phyloP scores from a whole-genome alignment of 2,888 invertebrate species.

The Temnothorax ravouxi region DNA sequence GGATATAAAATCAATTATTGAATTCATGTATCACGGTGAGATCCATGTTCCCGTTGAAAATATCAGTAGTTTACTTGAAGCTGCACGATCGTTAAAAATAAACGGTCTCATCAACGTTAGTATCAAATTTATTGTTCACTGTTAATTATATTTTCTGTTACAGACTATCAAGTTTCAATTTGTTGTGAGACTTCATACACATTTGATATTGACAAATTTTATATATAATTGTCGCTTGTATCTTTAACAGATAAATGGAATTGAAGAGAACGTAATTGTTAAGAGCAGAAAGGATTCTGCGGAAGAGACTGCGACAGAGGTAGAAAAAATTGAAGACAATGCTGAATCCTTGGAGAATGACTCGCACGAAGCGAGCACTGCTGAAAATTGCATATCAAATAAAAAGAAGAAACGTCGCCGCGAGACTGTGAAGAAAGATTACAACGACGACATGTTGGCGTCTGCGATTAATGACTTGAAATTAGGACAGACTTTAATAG shows the following conservation, averaged over 20 bases:
- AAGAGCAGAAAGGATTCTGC: slow-evolving; percentile 70
- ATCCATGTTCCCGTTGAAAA: slow-evolving; percentile 83
- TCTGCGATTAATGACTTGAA: slow-evolving; percentile 85
- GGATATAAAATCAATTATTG: slow-evolving; percentile 84
- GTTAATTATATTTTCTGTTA: no score
- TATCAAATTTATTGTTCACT: slow-evolving; percentile 13
- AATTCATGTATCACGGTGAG: slow-evolving; percentile 86
- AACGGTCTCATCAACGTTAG: slow-evolving; percentile 84
- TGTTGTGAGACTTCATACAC: neutral
- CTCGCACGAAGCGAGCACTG: slow-evolving; percentile 42
- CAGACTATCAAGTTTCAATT: neutral
- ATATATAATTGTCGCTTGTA: neutral
- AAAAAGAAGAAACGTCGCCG: slow-evolving; percentile 79
- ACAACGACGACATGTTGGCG: slow-evolving; percentile 83
- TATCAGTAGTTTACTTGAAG: slow-evolving; percentile 83
- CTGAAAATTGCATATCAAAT: slow-evolving; percentile 52
- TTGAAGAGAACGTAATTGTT: slow-evolving; percentile 78
- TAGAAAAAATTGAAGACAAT: slow-evolving; percentile 71
- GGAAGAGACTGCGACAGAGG: slow-evolving; percentile 69
- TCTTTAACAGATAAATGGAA: slow-evolving; percentile 79
- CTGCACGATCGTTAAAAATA: slow-evolving; percentile 85
- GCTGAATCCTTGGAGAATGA: slow-evolving; percentile 70
- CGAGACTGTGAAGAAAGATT: slow-evolving; percentile 81
- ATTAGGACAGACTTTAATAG: slow-evolving; percentile 84
- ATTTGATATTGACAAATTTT: neutral